A percentile compares a stretch with the other conserved stretches of the same genome.
Evolutionary conservation across 2,888 invertebrate genomes (phyloP).

Genomic region (Petrolisthes cinctipes): DNA sequence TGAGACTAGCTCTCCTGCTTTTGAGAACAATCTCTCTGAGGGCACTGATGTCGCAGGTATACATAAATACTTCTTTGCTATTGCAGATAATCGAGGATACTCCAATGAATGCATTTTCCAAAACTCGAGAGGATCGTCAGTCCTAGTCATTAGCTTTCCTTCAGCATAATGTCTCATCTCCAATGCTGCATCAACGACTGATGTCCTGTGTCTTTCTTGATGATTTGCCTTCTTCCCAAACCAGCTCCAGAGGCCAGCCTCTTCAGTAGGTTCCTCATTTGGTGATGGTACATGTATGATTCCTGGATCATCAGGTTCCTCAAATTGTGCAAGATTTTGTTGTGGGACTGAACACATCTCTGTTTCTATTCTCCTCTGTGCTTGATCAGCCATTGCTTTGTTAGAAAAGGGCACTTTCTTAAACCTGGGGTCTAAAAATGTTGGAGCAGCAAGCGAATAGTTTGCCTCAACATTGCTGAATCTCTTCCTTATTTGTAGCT

Average conservation of each 20-base stretch:
- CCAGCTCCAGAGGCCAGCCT: slow-evolving; percentile 27
- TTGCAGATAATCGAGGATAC: slow-evolving; percentile 13
- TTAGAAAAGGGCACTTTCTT: slow-evolving; percentile 30
- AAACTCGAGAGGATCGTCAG: slow-evolving; percentile 32
- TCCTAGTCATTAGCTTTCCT: slow-evolving; percentile 24
- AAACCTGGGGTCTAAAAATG: slow-evolving; percentile 22
- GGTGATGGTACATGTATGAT: slow-evolving; percentile 8
- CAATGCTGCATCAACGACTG: slow-evolving; percentile 23
- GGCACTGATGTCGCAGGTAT: slow-evolving; percentile 27
- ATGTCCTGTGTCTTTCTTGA: slow-evolving; percentile 19
- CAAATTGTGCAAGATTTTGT: slow-evolving; percentile 10
- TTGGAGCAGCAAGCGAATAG: slow-evolving; percentile 9
- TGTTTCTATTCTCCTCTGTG: slow-evolving; percentile 21
- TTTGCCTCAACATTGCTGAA: slow-evolving; percentile 24
- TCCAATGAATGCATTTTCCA: slow-evolving; percentile 28
- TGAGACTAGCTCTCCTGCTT: slow-evolving; percentile 28
- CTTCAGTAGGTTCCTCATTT: slow-evolving; percentile 20
- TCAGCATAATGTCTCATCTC: slow-evolving; percentile 36
- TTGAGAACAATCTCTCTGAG: slow-evolving; percentile 13
- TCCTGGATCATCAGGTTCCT: slow-evolving; percentile 3
- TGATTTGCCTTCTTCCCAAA: slow-evolving; percentile 29
- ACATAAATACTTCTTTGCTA: slow-evolving; percentile 23
- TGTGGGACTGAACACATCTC: slow-evolving; percentile 31
- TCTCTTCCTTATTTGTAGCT: slow-evolving; percentile 9
- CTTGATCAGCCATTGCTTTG: slow-evolving; percentile 30